These are phyloP conservation scores for Lacerta agilis DNA, from an alignment of 2,797 vertebrate species.

Conservation along the genomic window DNA sequence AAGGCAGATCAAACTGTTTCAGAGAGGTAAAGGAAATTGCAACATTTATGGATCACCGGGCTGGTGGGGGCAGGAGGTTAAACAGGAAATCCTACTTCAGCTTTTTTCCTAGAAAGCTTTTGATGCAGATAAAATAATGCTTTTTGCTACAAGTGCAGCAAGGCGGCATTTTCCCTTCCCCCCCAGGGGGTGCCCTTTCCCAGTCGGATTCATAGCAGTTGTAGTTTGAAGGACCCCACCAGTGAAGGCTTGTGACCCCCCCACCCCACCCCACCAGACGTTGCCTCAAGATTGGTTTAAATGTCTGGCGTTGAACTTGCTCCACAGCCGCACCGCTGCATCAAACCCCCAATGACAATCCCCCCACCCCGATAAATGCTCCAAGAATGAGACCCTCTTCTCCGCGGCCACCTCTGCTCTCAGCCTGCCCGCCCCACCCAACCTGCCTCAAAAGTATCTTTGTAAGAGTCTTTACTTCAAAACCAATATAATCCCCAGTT, in stretches of 20 bases:
- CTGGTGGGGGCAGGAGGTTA: background rate
- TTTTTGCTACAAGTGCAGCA: background rate
- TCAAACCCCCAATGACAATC: background rate
- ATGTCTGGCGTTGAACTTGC: background rate
- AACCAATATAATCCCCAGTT: constrained; percentile 73
- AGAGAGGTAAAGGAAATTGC: constrained; percentile 48
- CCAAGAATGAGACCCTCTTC: constrained; percentile 38
- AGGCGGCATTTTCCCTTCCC: background rate
- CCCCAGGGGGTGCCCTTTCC: background rate
- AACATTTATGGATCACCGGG: constrained; percentile 9
- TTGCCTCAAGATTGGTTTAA: constrained; percentile 22
- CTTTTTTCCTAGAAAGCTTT: constrained; percentile 28
- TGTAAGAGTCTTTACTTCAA: constrained; percentile 65
- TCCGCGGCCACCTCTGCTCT: constrained; percentile 71
- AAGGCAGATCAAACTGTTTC: constrained; percentile 22
- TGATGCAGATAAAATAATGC: constrained; percentile 48
- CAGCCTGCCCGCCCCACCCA: constrained; percentile 44
- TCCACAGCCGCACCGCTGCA: background rate
- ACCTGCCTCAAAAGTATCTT: constrained; percentile 46
- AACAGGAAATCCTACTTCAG: constrained; percentile 32
- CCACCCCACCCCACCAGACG: constrained; percentile 3
- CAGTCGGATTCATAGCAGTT: background rate
- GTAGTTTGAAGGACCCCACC: constrained; percentile 17
- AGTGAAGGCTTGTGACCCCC: constrained; percentile 12
- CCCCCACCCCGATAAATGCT: constrained; percentile 48